A percentile compares a stretch with the other conserved stretches of the same genome.
Evolutionary conservation across 2,888 invertebrate species (phyloP).

Genomic region (Amphiduros pacificus): DNA sequence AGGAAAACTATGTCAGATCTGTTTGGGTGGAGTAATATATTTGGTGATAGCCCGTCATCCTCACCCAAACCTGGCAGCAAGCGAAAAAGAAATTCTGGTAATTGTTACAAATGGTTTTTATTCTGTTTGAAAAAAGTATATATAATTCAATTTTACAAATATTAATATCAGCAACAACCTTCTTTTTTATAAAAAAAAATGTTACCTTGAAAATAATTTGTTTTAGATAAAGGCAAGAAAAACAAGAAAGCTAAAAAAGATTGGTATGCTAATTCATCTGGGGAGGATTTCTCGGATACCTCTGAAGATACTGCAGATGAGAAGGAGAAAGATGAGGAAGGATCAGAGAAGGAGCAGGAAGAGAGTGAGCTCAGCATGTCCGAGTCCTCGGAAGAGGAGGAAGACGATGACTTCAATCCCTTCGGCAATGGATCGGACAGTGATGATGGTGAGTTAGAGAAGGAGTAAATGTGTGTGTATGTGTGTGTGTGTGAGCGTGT

Average conservation of each 20-base stretch:
- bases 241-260: too few relatives aligned
- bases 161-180: too few relatives aligned
- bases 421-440: slow-evolving; percentile 72
- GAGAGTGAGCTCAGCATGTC: slow-evolving; percentile 36
- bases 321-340: slow-evolving; percentile 29
- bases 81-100: slow-evolving; percentile 11
- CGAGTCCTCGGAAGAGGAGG: slow-evolving; percentile 37
- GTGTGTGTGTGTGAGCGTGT: too few relatives aligned
- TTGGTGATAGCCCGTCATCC: slow-evolving; percentile 20
- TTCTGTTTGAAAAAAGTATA: too few relatives aligned
- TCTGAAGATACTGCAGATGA: slow-evolving; percentile 41
- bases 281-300: slow-evolving; percentile 41
- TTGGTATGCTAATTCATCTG: too few relatives aligned
- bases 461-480: too few relatives aligned
- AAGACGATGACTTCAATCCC: slow-evolving; percentile 84
- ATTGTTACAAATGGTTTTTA: too few relatives aligned
- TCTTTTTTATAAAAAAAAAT: too few relatives aligned
- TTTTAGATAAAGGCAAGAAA: too few relatives aligned
- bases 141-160: too few relatives aligned
- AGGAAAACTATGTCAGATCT: slow-evolving; percentile 78
- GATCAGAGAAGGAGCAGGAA: slow-evolving; percentile 13
- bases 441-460: slow-evolving; percentile 53
- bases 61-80: slow-evolving; percentile 19
- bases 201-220: too few relatives aligned
- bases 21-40: slow-evolving; percentile 54